Evolutionary conservation across 2,113 vertebrate species (phyloP).

Genomic region (Urocynchramus pylzowi): DNA sequence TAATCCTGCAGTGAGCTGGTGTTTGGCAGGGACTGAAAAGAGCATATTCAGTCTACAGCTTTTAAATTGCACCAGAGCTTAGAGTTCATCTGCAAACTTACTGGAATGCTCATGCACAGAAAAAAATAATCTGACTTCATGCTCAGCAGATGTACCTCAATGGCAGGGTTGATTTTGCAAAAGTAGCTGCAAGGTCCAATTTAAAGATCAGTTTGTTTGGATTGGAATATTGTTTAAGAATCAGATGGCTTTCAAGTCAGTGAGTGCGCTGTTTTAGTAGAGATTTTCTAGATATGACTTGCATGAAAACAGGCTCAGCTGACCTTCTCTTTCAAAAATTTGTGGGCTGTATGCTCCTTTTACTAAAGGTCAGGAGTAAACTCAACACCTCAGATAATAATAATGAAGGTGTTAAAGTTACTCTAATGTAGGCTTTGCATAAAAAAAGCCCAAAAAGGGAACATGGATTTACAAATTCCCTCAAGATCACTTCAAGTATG

Average conservation of each 20-base stretch:
- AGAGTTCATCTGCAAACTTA: neutral
- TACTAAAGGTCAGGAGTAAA: neutral
- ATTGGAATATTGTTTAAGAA: neutral
- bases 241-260: neutral
- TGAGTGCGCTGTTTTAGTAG: neutral
- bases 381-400: neutral
- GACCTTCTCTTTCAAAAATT: neutral
- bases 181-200: neutral
- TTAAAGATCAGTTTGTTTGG: conserved; percentile 18
- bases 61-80: neutral
- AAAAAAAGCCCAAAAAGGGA: neutral
- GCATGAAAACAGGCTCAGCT: neutral
- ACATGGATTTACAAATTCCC: neutral
- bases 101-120: neutral
- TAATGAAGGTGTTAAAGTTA: neutral
- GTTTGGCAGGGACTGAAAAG: neutral
- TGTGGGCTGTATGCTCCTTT: neutral
- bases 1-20: neutral
- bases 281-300: neutral
- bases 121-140: conserved; percentile 15
- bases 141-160: neutral
- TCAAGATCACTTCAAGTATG: neutral
- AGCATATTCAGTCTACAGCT: neutral
- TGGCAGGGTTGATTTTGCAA: neutral
- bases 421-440: neutral